Base-by-base conservation (phyloP, 2,888 invertebrate species). In the Spodoptera picta region DNA sequence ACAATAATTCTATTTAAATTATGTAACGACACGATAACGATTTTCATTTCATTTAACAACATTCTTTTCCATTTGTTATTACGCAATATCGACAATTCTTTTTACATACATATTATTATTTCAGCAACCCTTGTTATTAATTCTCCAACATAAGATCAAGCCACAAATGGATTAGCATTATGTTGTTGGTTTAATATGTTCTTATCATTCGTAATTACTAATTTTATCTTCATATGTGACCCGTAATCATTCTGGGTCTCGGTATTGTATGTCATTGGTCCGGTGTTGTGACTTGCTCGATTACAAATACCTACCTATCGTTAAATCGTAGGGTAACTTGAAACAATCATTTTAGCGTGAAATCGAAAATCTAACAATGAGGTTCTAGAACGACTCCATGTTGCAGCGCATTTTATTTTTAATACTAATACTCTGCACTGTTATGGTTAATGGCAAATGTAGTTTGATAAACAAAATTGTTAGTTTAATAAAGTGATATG, bases 191-290 rank as follows among this genome's bases (percentile, higher is more conserved):
- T 85, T 80, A 83, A 83, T 72, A 75, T 68, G 77, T 78, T 80
- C 77, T 88, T 89, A 88, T 89, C 87, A 71, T 75, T 77, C 65
- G 76, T 82, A 83, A 83, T 83, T 86, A 86, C 82, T 73, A 79
- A 87, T 81, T 82, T 89, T 90, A 89, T 89, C 88, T 84, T 75
- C 73, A 81, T 68, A 73, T 73, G 83, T 89, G 89, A 89, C 88
- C 89, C 80, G 85, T 82, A 86, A 83, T 84, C 85, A 84, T 84
- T 85, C 86, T 87, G 80, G 81, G 86, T 86, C 85, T 85, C 81
- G 81, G 79, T 86, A 81, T 83, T 87, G 82, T 81, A 79, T 87
- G 84, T 83, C 85, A 86, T 85, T 85, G 81, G 80, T 85, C 78
- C 78, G 80, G 77, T 83, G 81, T 82, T 82, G 77, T 82, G 81